A percentile compares a stretch with the other conserved stretches of the same genome.
phyloP scores from a whole-genome alignment of 2,888 invertebrate species.

The Dolomedes plantarius region DNA sequence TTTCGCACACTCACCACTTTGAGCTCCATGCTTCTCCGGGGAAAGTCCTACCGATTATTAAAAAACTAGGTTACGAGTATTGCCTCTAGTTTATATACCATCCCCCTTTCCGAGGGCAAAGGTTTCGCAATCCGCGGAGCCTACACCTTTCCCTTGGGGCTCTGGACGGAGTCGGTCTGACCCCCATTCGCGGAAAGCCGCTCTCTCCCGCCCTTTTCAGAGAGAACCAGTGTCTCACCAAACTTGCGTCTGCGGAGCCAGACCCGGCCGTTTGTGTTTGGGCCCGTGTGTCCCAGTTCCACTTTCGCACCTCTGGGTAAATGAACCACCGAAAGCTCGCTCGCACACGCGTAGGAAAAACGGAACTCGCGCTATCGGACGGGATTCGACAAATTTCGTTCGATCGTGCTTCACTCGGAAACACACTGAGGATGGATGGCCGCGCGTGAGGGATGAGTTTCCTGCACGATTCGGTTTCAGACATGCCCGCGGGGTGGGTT shows the following conservation, averaged over 20 bases:
- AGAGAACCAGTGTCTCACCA: neutral
- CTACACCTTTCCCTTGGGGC: conserved; percentile 69
- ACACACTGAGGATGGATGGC: too few relatives aligned
- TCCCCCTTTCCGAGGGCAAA: conserved; percentile 63
- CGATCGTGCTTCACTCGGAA: too few relatives aligned
- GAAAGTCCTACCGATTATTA: conserved; percentile 27
- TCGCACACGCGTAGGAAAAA: neutral
- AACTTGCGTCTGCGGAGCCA: neutral
- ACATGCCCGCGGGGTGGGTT: too few relatives aligned
- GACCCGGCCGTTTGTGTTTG: conserved; percentile 6
- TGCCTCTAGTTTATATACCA: conserved; percentile 67
- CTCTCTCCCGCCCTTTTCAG: conserved; percentile 11
- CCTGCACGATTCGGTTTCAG: too few relatives aligned
- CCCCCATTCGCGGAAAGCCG: conserved; percentile 42
- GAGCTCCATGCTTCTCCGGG: conserved; percentile 51
- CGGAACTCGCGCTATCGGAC: neutral
- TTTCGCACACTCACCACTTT: conserved; percentile 57
- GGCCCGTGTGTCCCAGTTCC: conserved; percentile 46
- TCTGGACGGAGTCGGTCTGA: conserved; percentile 46
- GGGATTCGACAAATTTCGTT: too few relatives aligned
- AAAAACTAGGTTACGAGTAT: conserved; percentile 65
- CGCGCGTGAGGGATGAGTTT: too few relatives aligned
- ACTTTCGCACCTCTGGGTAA: neutral
- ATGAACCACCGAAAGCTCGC: conserved; percentile 45
- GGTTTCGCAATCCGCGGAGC: conserved; percentile 48